Percentiles rank a stretch among this genome's conserved stretches.
Evolutionary conservation across 2,797 vertebrate genomes (phyloP).

Genomic region (Spatula clypeata): DNA sequence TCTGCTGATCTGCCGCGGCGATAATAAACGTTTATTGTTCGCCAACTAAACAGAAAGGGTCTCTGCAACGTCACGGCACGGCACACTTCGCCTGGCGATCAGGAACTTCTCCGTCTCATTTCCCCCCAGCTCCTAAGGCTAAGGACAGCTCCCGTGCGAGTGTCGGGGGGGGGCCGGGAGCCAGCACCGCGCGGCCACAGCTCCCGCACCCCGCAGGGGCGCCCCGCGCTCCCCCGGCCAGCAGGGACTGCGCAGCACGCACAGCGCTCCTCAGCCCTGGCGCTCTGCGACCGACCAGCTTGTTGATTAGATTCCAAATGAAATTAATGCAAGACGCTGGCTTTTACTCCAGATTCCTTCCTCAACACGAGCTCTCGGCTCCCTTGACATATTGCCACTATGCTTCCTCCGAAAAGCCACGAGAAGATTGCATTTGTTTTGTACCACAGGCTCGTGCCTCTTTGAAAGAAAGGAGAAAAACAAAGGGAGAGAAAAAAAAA

Average conservation of each 20-base stretch:
- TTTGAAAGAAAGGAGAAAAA: constrained; percentile 38
- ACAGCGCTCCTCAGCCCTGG: constrained; percentile 67
- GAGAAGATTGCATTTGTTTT: constrained; percentile 1
- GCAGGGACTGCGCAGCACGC: constrained; percentile 73
- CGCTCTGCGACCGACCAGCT: constrained; percentile 72
- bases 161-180: constrained; percentile 34
- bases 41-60: constrained; percentile 75
- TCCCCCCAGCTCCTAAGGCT: constrained; percentile 53
- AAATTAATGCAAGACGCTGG: constrained; percentile 42
- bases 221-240: constrained; percentile 74
- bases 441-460: background rate
- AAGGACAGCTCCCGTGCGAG: constrained; percentile 65
- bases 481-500: background rate
- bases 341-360: constrained; percentile 20
- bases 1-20: constrained; percentile 81
- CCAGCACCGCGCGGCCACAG: constrained; percentile 57
- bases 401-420: background rate
- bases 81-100: constrained; percentile 65
- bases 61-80: constrained; percentile 74
- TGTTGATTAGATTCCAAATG: constrained; percentile 65
- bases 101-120: constrained; percentile 80
- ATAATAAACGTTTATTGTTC: constrained; percentile 81
- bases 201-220: constrained; percentile 70
- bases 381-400: background rate
- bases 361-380: constrained; percentile 51